Evolutionary conservation across 35 echinoderm and acorn worm species (phyloP).

Genomic region (Stichopus chloronotus): DNA sequence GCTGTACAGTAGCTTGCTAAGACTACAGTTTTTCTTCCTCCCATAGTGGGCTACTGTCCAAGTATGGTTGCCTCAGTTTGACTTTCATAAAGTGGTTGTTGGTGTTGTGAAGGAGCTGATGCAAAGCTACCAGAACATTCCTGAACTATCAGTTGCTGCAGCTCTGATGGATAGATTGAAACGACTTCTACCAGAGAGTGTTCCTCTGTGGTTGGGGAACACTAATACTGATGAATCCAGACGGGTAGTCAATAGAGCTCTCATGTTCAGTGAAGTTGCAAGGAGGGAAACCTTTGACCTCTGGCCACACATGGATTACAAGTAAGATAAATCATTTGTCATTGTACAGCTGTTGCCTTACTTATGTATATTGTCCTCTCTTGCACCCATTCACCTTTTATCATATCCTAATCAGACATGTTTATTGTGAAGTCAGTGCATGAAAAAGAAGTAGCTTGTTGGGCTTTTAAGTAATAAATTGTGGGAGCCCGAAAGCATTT

Average conservation of each 20-base stretch:
- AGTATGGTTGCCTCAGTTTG: slow-evolving; percentile 76
- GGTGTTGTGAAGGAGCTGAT: slow-evolving; percentile 72
- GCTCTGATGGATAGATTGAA: slow-evolving; percentile 88
- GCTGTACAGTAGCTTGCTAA: too few species aligned
- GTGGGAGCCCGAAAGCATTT: too few species aligned
- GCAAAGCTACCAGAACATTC: slow-evolving; percentile 73
- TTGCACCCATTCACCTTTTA: background rate
- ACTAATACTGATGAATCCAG: slow-evolving; percentile 54
- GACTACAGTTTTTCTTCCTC: background rate
- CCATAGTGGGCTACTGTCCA: slow-evolving; percentile 95
- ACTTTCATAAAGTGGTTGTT: slow-evolving; percentile 74
- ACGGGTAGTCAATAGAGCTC: slow-evolving; percentile 73
- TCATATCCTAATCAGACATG: too few species aligned
- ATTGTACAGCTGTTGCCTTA: background rate
- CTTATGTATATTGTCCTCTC: background rate
- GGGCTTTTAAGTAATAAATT: too few species aligned
- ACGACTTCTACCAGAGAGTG: slow-evolving; percentile 71
- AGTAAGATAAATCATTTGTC: slow-evolving; percentile 59
- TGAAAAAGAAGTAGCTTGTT: too few species aligned
- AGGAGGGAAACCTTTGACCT: slow-evolving; percentile 86
- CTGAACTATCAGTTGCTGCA: slow-evolving; percentile 81
- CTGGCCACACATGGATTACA: slow-evolving; percentile 99
- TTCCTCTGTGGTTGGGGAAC: slow-evolving; percentile 56
- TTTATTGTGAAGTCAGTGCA: too few species aligned
- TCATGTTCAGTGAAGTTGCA: slow-evolving; percentile 96